These are phyloP conservation scores for Drosophila neotestacea DNA, from an alignment of 2,888 invertebrate species.

Conservation along the genomic window DNA sequence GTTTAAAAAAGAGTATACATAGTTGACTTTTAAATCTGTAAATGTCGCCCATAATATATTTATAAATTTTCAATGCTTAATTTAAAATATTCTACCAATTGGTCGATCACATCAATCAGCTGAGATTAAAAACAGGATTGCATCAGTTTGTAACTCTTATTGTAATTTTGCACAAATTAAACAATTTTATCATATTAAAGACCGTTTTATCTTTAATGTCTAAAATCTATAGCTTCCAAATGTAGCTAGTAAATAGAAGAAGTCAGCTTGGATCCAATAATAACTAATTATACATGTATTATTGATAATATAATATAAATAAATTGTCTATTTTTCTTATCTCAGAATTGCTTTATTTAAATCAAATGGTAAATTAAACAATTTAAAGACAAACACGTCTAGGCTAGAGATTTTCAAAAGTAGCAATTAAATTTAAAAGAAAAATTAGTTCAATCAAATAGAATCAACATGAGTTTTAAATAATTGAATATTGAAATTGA, in stretches of 20 bases:
- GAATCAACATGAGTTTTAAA: too few relatives aligned
- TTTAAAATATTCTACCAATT: background rate
- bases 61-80: background rate
- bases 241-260: background rate
- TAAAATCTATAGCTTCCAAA: background rate
- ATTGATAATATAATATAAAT: too few relatives aligned
- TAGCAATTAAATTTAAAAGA: too few relatives aligned
- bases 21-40: background rate
- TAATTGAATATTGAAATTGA: too few relatives aligned
- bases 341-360: too few relatives aligned
- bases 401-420: too few relatives aligned
- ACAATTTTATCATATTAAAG: background rate
- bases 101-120: conserved; percentile 1
- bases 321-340: too few relatives aligned
- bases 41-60: background rate
- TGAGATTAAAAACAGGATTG: conserved; percentile 1
- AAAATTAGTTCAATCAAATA: too few relatives aligned
- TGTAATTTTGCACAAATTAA: background rate
- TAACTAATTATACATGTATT: too few relatives aligned
- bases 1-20: background rate
- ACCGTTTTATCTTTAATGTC: background rate
- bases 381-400: too few relatives aligned
- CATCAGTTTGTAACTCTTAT: background rate
- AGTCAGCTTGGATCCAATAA: too few relatives aligned
- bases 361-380: too few relatives aligned